phyloP scores from a whole-genome alignment of 2,888 invertebrate species.

The Thysanoteuthis rhombus region DNA sequence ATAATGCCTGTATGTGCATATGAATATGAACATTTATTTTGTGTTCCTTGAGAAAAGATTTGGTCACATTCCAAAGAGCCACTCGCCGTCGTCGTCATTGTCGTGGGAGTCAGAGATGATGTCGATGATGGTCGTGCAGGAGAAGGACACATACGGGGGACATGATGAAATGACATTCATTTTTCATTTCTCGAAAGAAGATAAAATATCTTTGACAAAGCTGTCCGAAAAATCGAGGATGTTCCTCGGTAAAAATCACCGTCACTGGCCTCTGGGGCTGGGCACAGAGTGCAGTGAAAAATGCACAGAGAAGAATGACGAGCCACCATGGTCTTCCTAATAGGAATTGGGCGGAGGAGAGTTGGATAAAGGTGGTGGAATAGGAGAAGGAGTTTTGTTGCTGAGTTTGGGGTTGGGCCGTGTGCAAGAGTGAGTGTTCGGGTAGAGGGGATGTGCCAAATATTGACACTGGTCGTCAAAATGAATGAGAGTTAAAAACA shows the following conservation, averaged over 20 bases:
- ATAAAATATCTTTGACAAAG: background rate
- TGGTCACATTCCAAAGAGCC: background rate
- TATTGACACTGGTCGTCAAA: background rate
- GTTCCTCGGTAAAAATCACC: background rate
- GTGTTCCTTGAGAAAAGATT: background rate
- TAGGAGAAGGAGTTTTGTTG: background rate
- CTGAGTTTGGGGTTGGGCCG: background rate
- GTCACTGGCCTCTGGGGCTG: constrained; percentile 12
- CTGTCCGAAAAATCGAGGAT: constrained; percentile 12
- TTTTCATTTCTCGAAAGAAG: constrained; percentile 12
- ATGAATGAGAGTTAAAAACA: background rate
- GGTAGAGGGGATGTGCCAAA: background rate
- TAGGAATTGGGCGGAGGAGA: background rate
- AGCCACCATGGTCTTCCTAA: background rate
- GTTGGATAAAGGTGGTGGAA: background rate
- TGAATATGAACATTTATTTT: background rate
- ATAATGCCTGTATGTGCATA: background rate
- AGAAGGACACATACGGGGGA: background rate
- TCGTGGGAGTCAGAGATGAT: background rate
- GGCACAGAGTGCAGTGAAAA: constrained; percentile 12
- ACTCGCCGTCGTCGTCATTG: background rate
- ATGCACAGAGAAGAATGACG: background rate
- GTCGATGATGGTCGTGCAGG: background rate
- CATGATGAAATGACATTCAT: background rate
- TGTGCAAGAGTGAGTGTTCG: background rate